Conservation (phyloP, 2,113 vertebrate species). For the Calidris pugnax region DNA sequence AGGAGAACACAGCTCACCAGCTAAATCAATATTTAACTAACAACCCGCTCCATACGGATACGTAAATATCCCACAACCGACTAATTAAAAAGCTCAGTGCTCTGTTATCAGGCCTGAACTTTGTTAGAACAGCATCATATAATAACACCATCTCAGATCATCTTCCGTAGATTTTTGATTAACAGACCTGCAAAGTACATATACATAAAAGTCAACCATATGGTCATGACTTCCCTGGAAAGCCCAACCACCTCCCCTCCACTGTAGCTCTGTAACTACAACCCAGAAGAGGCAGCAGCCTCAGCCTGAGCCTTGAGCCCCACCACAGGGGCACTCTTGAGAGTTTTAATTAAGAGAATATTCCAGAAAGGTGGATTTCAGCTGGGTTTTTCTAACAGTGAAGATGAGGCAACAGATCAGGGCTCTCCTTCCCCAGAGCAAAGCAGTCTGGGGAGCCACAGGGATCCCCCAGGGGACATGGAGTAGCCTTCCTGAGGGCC, state of each 20-base stretch:
- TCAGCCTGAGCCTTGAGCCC: background rate
- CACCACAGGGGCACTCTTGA: background rate
- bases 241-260: background rate
- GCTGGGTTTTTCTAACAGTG: background rate
- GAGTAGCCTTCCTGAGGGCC: background rate
- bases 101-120: background rate
- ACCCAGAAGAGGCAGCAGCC: background rate
- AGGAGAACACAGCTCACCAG: background rate
- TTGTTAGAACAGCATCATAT: background rate
- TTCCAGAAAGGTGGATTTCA: background rate
- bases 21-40: slow-evolving; percentile 52
- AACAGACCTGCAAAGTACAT: background rate
- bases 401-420: background rate
- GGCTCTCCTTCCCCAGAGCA: background rate
- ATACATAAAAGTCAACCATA: background rate
- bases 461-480: background rate
- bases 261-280: background rate
- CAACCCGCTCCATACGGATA: background rate
- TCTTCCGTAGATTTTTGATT: background rate
- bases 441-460: background rate
- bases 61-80: background rate
- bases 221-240: background rate
- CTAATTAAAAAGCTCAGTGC: background rate
- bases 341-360: background rate
- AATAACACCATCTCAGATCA: background rate